Evolutionary conservation across 2,113 vertebrate genomes (phyloP).

Genomic region (Siphamia tubifer): DNA sequence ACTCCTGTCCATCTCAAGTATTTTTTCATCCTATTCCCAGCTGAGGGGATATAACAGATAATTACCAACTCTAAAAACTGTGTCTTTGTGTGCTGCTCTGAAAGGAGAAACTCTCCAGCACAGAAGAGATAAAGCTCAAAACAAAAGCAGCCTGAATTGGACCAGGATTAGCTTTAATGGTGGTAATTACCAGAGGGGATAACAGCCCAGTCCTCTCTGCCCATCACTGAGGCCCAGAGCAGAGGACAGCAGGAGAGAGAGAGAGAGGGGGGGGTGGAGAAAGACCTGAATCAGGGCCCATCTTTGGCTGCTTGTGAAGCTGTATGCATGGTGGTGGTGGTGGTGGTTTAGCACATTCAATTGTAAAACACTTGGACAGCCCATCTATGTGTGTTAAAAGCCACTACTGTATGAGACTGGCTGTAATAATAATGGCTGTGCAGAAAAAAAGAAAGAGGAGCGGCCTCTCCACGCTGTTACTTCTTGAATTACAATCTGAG

Average conservation of each 20-base stretch:
- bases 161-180: conserved; percentile 80
- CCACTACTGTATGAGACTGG: conserved; percentile 77
- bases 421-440: conserved; percentile 77
- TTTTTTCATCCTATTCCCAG: conserved; percentile 64
- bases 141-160: conserved; percentile 81
- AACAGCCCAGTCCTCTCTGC: conserved; percentile 77
- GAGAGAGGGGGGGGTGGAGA: conserved; percentile 49
- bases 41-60: conserved; percentile 80
- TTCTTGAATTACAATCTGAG: conserved; percentile 83
- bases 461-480: conserved; percentile 75
- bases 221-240: conserved; percentile 73
- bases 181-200: conserved; percentile 78
- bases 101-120: conserved; percentile 81
- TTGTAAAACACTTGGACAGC: conserved; percentile 85
- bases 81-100: conserved; percentile 78
- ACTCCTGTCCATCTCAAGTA: conserved; percentile 46
- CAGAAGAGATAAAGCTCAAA: conserved; percentile 83
- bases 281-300: conserved; percentile 74
- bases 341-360: conserved; percentile 79
- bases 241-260: conserved; percentile 70
- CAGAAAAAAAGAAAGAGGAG: conserved; percentile 76
- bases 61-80: conserved; percentile 75
- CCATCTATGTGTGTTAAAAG: conserved; percentile 80
- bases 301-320: conserved; percentile 74
- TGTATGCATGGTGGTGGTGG: conserved; percentile 65